phyloP scores from a whole-genome alignment of 2,113 vertebrate species.

The Bufo bufo region DNA sequence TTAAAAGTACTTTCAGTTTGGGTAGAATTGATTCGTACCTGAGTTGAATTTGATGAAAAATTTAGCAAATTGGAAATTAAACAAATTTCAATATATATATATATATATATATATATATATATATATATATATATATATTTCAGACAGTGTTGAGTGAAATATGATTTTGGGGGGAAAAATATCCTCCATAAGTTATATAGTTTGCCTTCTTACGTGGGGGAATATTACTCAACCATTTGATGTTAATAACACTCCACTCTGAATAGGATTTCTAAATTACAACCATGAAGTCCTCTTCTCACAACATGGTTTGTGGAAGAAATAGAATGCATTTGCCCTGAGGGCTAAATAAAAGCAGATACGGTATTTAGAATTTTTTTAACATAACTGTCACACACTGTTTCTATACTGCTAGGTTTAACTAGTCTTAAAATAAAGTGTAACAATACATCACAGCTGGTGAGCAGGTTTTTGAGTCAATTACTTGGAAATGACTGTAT shows the following conservation, averaged over 20 bases:
- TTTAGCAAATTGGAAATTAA: too few relatives aligned
- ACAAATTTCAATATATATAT: too few relatives aligned
- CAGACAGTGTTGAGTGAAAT: slow-evolving; percentile 51
- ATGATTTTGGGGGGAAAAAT: slow-evolving; percentile 45
- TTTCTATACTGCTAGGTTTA: slow-evolving; percentile 60
- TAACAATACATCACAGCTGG: slow-evolving; percentile 26
- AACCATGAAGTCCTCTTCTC: slow-evolving; percentile 58
- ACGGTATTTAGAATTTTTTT: slow-evolving; percentile 59
- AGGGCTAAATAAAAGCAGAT: slow-evolving; percentile 68
- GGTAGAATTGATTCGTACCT: too few relatives aligned
- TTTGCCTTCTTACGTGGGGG: slow-evolving; percentile 43
- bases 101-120: too few relatives aligned
- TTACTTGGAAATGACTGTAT: slow-evolving; percentile 43
- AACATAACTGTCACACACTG: slow-evolving; percentile 56
- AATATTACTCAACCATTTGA: slow-evolving; percentile 58
- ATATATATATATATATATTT: too few relatives aligned
- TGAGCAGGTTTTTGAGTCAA: slow-evolving; percentile 58
- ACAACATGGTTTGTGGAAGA: slow-evolving; percentile 54
- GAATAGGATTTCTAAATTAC: slow-evolving; percentile 69
- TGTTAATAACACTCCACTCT: slow-evolving; percentile 64
- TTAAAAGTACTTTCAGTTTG: too few relatives aligned
- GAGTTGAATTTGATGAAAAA: too few relatives aligned
- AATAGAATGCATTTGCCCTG: slow-evolving; percentile 63
- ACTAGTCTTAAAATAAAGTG: slow-evolving; percentile 50
- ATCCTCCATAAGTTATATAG: slow-evolving; percentile 35